A percentile compares a stretch with the other conserved stretches of the same genome.
Evolutionary conservation across 2,888 invertebrate genomes (phyloP).

Genomic region (Seira sanloemensis): DNA sequence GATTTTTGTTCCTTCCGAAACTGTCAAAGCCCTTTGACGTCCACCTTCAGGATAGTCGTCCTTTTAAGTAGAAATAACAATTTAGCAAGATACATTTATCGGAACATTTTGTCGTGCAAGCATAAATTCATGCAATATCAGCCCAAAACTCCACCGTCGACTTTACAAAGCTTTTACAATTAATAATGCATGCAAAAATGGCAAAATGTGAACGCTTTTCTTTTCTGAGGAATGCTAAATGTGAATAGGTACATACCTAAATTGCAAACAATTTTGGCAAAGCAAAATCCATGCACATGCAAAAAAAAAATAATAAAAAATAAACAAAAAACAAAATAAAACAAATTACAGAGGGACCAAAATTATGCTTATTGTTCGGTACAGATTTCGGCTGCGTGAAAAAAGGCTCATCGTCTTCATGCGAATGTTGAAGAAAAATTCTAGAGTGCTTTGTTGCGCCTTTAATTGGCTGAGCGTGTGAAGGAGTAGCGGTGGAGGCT

Average conservation of each 20-base stretch:
- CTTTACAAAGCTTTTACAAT: too few relatives aligned
- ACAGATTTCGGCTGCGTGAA: constrained; percentile 67
- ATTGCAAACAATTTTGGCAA: constrained; percentile 3
- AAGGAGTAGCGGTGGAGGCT: constrained; percentile 25
- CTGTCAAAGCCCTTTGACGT: constrained; percentile 84
- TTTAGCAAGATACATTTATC: constrained; percentile 1
- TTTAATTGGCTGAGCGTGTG: constrained; percentile 59
- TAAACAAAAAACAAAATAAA: constrained; percentile 39
- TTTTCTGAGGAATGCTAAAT: not conserved
- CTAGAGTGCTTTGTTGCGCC: constrained; percentile 76
- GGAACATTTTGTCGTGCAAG: constrained; percentile 6
- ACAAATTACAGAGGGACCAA: constrained; percentile 56
- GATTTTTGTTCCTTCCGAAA: constrained; percentile 81
- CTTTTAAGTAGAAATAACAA: constrained; percentile 34
- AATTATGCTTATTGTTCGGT: constrained; percentile 50
- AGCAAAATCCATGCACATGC: constrained; percentile 21
- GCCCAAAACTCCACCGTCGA: not conserved
- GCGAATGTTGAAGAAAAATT: constrained; percentile 82
- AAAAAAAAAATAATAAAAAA: constrained; percentile 35
- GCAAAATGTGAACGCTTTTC: not conserved
- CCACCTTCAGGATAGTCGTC: constrained; percentile 73
- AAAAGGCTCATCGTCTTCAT: constrained; percentile 87
- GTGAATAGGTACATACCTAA: constrained; percentile 9
- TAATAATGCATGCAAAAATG: not conserved
- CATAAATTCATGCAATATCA: not conserved